Conservation (phyloP, 2,113 vertebrate genomes). For the Brachyhypopomus gauderio region DNA sequence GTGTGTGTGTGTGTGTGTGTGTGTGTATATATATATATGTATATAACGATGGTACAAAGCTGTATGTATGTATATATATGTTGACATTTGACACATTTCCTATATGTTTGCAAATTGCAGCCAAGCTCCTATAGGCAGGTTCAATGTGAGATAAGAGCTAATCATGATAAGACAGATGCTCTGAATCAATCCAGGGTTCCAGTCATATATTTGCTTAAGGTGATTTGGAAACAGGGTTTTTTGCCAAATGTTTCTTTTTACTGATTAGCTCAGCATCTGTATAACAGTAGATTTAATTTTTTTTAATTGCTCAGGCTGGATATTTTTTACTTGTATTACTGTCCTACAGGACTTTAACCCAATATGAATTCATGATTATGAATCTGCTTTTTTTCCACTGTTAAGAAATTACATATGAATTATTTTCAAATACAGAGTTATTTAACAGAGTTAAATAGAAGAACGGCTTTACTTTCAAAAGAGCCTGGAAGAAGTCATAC, state of each 20-base stretch:
- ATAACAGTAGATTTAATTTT: background rate
- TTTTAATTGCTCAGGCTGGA: too few relatives aligned
- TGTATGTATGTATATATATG: background rate
- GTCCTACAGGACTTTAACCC: too few relatives aligned
- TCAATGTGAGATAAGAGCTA: conserved; percentile 24
- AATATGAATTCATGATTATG: too few relatives aligned
- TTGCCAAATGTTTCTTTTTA: background rate
- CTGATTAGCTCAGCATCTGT: background rate
- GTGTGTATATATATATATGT: too few relatives aligned
- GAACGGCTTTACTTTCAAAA: conserved; percentile 60
- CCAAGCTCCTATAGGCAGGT: background rate
- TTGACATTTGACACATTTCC: conserved; percentile 31
- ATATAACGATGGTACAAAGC: too few relatives aligned
- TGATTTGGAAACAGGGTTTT: conserved; percentile 15
- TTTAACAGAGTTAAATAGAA: conserved; percentile 58
- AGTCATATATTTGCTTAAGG: conserved; percentile 30
- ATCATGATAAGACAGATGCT: background rate
- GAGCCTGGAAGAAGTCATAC: background rate
- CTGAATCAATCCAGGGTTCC: conserved; percentile 11
- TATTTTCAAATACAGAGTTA: conserved; percentile 8
- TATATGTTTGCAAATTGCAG: conserved; percentile 4
- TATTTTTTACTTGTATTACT: too few relatives aligned
- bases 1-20: too few relatives aligned
- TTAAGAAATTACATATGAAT: background rate
- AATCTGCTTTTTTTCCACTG: too few relatives aligned